Evolutionary conservation across 2,888 invertebrate species (phyloP), one percentile per base, ranked within the genome.

Genomic region (Eupithecia pulchellata): DNA sequence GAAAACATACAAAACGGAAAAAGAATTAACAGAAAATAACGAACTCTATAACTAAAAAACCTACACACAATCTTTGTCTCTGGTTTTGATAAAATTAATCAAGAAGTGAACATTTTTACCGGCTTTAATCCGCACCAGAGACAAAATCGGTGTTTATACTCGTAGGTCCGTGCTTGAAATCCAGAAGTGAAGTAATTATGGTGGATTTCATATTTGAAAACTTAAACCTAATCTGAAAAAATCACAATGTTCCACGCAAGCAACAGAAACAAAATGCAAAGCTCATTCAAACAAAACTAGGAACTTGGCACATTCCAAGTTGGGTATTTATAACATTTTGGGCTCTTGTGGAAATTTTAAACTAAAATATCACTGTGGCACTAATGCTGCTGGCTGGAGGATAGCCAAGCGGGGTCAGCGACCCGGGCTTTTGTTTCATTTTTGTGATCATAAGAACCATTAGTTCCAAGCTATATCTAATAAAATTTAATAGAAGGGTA

Each of bases 351-450:
- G 82, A 84, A 85, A 84, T 88, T 90, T 88, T 82, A 85, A 88
- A 88, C 83, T 86, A 85, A 87, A 87, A 89, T 89, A 89, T 88
- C 82, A 84, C 82, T 81, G 79, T 82, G 82, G 82, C 84, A 84
- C 84, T 89, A 90, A 90, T 91, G 88, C 83, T 70, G 72, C 86
- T 92, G 92, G 72, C 86, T 92, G 92, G 91, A 32, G 11, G 20
- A 32, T 6, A 20, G 61, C 61, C 61, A 61, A 61, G 32, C 20
- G 8, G 13, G 61, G 61, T 34, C 61, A 25, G 34, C 25, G 61
- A 36, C 13, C 61, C 25, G 34, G 34, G 61, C 8, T 9, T 61
- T 61, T 61, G 61, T 61, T 32, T 61, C 61, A 34, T 61, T 36
- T 60, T 61, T 61, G 20, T 61, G 34, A 36, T 61, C 25, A 13